Evolutionary conservation across 2,113 vertebrate species (phyloP).

Genomic region (Aepyceros melampus): DNA sequence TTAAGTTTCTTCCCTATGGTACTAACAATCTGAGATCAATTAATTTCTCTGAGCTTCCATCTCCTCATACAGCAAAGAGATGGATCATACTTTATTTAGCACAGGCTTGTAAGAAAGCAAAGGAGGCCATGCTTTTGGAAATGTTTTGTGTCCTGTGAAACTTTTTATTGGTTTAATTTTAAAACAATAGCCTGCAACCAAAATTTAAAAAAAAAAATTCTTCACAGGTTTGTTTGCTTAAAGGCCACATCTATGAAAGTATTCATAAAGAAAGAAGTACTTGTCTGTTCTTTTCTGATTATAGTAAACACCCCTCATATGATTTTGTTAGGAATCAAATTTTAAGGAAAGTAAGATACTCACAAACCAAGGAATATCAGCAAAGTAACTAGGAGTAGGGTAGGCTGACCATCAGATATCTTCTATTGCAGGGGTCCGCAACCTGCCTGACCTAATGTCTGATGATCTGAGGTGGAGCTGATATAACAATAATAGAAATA

Average conservation of each 20-base stretch:
- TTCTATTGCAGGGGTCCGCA: not conserved
- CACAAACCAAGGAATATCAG: not conserved
- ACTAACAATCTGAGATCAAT: not conserved
- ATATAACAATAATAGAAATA: not conserved
- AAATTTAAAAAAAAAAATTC: not conserved
- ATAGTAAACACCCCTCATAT: not conserved
- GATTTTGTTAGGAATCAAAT: not conserved
- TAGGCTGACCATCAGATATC: not conserved
- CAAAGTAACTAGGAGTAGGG: not conserved
- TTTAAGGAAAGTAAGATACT: not conserved
- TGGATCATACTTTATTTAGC: not conserved
- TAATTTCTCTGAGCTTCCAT: not conserved
- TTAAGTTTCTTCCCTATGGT: not conserved
- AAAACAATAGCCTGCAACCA: not conserved
- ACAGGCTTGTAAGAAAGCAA: not conserved
- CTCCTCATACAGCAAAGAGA: not conserved
- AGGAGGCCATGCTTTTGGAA: not conserved
- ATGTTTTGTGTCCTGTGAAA: not conserved
- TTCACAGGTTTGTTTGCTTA: not conserved
- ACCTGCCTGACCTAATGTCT: not conserved
- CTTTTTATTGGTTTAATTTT: not conserved
- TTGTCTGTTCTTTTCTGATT: not conserved
- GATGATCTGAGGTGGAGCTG: not conserved
- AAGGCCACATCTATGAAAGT: not conserved
- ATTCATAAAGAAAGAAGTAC: not conserved